Conservation (phyloP, 2,888 invertebrate genomes). For the Ceratothoa steindachneri region DNA sequence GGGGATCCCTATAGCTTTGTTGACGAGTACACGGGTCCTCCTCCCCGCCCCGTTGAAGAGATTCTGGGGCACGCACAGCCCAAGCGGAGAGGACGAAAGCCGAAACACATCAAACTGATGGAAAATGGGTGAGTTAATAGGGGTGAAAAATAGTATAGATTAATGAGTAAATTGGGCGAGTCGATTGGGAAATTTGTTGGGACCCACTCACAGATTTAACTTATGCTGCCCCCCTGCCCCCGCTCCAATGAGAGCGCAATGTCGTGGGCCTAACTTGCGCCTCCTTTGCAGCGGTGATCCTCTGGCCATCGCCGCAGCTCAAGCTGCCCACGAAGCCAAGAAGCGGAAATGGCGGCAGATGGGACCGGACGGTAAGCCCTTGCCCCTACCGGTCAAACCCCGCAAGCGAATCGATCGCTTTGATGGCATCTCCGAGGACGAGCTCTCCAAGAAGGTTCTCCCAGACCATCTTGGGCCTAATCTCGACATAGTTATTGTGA, state of each 20-base stretch:
- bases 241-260: too few relatives aligned
- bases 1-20: constrained; percentile 47
- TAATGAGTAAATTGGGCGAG: too few relatives aligned
- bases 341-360: constrained; percentile 42
- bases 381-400: constrained; percentile 36
- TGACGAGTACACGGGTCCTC: constrained; percentile 44
- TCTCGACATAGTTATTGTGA: constrained; percentile 97
- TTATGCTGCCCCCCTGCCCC: too few relatives aligned
- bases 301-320: constrained; percentile 43
- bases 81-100: constrained; percentile 43
- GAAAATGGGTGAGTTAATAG: constrained; percentile 42
- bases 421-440: constrained; percentile 94
- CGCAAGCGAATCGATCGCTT: constrained; percentile 91
- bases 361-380: constrained; percentile 42
- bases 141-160: too few relatives aligned
- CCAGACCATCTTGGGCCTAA: constrained; percentile 90
- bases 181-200: too few relatives aligned
- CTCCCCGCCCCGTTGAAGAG: constrained; percentile 45
- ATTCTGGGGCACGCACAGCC: constrained; percentile 43
- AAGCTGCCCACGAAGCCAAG: constrained; percentile 47
- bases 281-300: constrained; percentile 32
- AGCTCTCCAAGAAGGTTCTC: constrained; percentile 85
- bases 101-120: constrained; percentile 47
- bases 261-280: too few relatives aligned
- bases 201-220: too few relatives aligned